Evolutionary conservation across 2,888 invertebrate genomes (phyloP).

Genomic region (Tuberolachnus salignus): DNA sequence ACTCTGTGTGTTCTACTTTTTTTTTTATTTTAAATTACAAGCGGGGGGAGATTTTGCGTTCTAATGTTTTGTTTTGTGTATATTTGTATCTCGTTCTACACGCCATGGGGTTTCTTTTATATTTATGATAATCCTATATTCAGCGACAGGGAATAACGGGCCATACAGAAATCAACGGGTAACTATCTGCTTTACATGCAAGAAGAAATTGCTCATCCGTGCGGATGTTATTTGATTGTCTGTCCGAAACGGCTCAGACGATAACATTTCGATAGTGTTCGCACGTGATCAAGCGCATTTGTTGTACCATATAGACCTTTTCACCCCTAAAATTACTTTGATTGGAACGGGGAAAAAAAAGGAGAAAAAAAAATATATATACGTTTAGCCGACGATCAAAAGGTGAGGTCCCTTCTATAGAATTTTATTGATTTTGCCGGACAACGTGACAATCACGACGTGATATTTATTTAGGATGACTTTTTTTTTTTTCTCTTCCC

Average conservation of each 20-base stretch:
- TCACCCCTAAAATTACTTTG: conserved; percentile 49
- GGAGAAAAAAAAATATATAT: neutral
- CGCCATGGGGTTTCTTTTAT: neutral
- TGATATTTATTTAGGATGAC: conserved; percentile 42
- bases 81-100: neutral
- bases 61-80: neutral
- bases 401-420: conserved; percentile 25
- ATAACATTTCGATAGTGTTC: conserved; percentile 41
- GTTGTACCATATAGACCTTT: conserved; percentile 44
- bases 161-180: conserved; percentile 22
- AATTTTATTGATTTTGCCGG: conserved; percentile 34
- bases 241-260: conserved; percentile 42
- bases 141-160: neutral
- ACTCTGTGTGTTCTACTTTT: too few relatives aligned
- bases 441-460: conserved; percentile 41
- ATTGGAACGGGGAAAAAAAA: conserved; percentile 23
- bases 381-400: conserved; percentile 42
- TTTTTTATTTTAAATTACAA: too few relatives aligned
- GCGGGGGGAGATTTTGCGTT: neutral
- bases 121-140: neutral
- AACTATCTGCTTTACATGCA: conserved; percentile 38
- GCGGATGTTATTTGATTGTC: conserved; percentile 54
- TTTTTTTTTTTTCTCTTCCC: neutral
- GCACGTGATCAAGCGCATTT: conserved; percentile 50
- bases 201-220: conserved; percentile 35